Evolutionary conservation across 1,140 invertebrate species (phyloP).

Genomic region (Drosophila yakuba): DNA sequence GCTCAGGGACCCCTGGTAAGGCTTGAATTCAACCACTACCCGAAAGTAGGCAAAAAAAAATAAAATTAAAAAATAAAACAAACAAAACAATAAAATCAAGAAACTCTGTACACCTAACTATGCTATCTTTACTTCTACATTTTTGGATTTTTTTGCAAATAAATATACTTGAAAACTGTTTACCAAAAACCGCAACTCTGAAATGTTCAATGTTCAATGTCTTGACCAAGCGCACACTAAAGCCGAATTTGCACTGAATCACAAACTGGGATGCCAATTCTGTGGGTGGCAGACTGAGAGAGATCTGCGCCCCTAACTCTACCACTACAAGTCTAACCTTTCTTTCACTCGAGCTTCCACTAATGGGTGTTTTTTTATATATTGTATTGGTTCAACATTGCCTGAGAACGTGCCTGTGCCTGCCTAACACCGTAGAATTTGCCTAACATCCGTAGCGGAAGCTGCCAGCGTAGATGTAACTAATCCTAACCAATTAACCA

Average conservation of each 20-base stretch:
- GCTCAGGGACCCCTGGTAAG: conserved; percentile 43
- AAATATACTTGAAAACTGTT: conserved; percentile 28
- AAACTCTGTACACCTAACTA: conserved; percentile 50
- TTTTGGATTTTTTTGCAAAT: conserved; percentile 43
- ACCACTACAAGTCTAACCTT: conserved; percentile 26
- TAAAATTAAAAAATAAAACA: not conserved
- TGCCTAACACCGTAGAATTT: conserved; percentile 37
- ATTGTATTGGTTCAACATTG: not conserved
- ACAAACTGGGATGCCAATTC: conserved; percentile 24
- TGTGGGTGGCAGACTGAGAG: conserved; percentile 2
- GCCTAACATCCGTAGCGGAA: conserved; percentile 18
- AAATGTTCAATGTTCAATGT: conserved; percentile 32
- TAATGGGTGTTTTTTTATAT: conserved; percentile 18
- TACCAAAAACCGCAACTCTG: conserved; percentile 25
- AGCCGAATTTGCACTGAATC: conserved; percentile 25
- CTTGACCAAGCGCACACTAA: conserved; percentile 26
- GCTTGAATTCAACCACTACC: conserved; percentile 31
- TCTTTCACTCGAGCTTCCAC: conserved; percentile 20
- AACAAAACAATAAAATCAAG: conserved; percentile 6
- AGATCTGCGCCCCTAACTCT: conserved; percentile 13
- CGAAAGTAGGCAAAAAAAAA: conserved; percentile 8
- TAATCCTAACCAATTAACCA: conserved; percentile 26
- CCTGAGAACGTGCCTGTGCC: conserved; percentile 27
- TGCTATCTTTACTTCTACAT: conserved; percentile 28
- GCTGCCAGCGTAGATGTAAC: conserved; percentile 27